Evolutionary conservation across 2,113 vertebrate species (phyloP).

Genomic region (Picathartes gymnocephalus): DNA sequence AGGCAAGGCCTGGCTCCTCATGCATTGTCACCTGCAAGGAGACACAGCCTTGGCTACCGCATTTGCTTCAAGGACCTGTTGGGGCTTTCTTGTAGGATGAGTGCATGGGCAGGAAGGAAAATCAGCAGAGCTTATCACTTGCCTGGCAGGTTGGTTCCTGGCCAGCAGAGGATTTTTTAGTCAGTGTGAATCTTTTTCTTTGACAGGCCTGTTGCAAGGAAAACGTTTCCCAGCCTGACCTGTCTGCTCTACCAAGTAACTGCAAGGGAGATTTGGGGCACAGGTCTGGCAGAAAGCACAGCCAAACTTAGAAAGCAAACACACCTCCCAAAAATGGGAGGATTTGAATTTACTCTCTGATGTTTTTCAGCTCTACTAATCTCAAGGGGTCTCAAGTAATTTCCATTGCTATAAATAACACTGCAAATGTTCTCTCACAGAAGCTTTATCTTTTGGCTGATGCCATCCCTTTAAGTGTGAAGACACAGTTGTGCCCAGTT

Average conservation of each 20-base stretch:
- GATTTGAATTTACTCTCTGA: background rate
- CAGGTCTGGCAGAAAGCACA: background rate
- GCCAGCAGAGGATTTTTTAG: background rate
- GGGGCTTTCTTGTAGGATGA: background rate
- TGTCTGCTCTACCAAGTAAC: background rate
- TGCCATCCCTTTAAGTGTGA: background rate
- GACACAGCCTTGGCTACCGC: rapidly evolving
- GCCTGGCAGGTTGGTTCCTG: background rate
- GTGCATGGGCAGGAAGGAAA: background rate
- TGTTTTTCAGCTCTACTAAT: background rate
- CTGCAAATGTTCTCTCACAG: background rate
- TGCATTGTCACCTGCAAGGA: background rate
- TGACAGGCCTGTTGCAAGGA: background rate
- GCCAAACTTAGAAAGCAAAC: background rate
- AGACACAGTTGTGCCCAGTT: background rate
- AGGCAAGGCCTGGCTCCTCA: background rate
- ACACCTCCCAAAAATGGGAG: background rate
- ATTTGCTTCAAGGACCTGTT: background rate
- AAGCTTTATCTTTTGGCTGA: background rate
- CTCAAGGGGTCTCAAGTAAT: background rate
- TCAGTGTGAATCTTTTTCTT: background rate
- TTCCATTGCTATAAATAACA: background rate
- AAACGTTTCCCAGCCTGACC: background rate
- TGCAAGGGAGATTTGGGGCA: background rate
- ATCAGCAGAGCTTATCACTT: background rate